Conservation (phyloP, 2,888 invertebrate species). For the Drosophila putrida region DNA sequence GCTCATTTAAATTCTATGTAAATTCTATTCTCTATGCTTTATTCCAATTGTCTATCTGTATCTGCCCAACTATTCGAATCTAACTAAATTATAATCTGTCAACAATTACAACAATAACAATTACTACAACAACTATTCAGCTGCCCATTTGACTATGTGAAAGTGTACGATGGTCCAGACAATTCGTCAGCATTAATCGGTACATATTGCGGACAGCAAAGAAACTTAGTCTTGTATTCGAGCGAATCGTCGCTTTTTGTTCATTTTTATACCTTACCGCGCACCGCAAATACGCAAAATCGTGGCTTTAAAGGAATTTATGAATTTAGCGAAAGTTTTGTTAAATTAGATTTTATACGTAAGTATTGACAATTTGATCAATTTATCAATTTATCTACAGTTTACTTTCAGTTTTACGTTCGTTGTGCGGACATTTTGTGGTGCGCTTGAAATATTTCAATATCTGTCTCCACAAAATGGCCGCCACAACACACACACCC, state of each 20-base stretch:
- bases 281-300: slow-evolving; percentile 97
- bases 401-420: slow-evolving; percentile 42
- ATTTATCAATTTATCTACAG: slow-evolving; percentile 31
- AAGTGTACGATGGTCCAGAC: slow-evolving; percentile 97
- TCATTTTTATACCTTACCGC: slow-evolving; percentile 95
- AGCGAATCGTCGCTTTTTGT: slow-evolving; percentile 96
- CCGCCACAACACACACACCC: slow-evolving; percentile 10
- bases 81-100: slow-evolving; percentile 27
- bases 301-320: slow-evolving; percentile 99
- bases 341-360: slow-evolving; percentile 95
- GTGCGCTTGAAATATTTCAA: slow-evolving; percentile 4
- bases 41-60: slow-evolving; percentile 30
- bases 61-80: slow-evolving; percentile 29
- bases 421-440: slow-evolving; percentile 37
- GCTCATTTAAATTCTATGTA: slow-evolving; percentile 49
- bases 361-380: slow-evolving; percentile 71
- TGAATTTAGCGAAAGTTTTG: slow-evolving; percentile 99
- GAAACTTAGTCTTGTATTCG: slow-evolving; percentile 97
- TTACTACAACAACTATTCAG: slow-evolving; percentile 86
- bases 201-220: slow-evolving; percentile 98
- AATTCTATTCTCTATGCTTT: slow-evolving; percentile 49
- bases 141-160: slow-evolving; percentile 99
- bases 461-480: slow-evolving; percentile 41
- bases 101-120: slow-evolving; percentile 45
- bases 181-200: slow-evolving; percentile 96